Base-by-base conservation (phyloP, 2,888 invertebrate genomes). In the Elmis aenea region DNA sequence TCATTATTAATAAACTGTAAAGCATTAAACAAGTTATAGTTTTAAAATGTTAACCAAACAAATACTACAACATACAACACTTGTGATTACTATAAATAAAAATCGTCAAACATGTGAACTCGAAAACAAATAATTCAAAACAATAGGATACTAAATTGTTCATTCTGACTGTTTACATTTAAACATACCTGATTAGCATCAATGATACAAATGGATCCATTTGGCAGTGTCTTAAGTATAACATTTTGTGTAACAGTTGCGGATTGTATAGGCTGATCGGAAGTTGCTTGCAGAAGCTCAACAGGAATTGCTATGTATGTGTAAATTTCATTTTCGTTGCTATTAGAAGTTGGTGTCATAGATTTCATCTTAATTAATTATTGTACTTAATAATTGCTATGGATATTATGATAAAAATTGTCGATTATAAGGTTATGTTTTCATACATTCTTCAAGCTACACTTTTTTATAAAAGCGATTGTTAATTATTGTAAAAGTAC, bases 151-250 rank as follows among this genome's bases (percentile, higher is more conserved):
- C 5, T 18, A 6, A 18, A 18, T 6, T n/a, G 5, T 18, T 18
- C 6, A 11, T 12, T 23, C 12, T 6, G 9, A 5, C 5, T 6
- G 2, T 13, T 26, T 6, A 26, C 9, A 6, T 26, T 8, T 23
- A 5, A 13, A 36, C 24, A 23, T 38, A 45, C 45, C 31, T 45
- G 37, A 14, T 31, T 27, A 6, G 41, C 26, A 26, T 42, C 42
- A 13, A 45, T 18, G 10, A 45, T 23, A 12, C 33, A 15, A 27
- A 38, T 11, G 9, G 12, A 32, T 18, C 36, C 42, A 33, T 46
- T 46, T n/a, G 47, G 34, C 13, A 47, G 30, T n/a, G 43, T 28
- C 36, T 48, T 47, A 26, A 50, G 24, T 18, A 42, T 27, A 18
- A 45, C 21, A 28, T 42, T 45, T 28, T 46, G 47, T 12, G 43